phyloP scores from a whole-genome alignment of 2,888 invertebrate species.

The Megamerina dolium region DNA sequence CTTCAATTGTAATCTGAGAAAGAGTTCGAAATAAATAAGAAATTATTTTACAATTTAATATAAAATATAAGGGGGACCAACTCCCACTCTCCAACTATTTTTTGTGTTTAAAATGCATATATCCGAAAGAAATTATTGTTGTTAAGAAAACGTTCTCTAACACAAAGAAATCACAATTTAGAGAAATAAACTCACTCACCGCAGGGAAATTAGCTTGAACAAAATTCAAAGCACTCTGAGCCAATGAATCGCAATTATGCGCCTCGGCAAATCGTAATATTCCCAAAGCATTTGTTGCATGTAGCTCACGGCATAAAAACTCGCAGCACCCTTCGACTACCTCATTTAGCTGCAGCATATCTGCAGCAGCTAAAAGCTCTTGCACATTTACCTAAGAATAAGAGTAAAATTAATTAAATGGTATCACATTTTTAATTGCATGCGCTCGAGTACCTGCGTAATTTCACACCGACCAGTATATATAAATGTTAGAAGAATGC shows the following conservation, averaged over 20 bases:
- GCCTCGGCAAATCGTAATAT: conserved; percentile 87
- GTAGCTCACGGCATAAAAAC: conserved; percentile 76
- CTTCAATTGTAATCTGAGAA: conserved; percentile 57
- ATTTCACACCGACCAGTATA: conserved; percentile 66
- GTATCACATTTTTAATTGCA: background rate
- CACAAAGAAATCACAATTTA: too few relatives aligned
- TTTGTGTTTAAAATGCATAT: too few relatives aligned
- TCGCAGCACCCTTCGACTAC: conserved; percentile 77
- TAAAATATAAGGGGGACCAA: background rate
- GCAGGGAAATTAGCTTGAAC: conserved; percentile 79
- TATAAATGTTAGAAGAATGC: conserved; percentile 76
- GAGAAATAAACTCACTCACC: too few relatives aligned
- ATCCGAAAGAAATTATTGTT: too few relatives aligned
- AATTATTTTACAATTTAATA: background rate
- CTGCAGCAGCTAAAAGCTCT: conserved; percentile 81
- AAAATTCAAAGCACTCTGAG: conserved; percentile 71
- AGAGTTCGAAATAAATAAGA: too few relatives aligned
- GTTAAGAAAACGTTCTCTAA: too few relatives aligned
- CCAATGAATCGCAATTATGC: conserved; percentile 74
- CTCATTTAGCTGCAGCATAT: conserved; percentile 84
- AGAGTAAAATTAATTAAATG: background rate
- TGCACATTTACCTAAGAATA: conserved; percentile 65
- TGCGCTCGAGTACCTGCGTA: conserved; percentile 35
- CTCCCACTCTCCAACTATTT: too few relatives aligned
- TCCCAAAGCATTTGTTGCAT: conserved; percentile 82